These are phyloP conservation scores for Carposina sasakii DNA, from an alignment of 1,140 invertebrate genomes.

Conservation along the genomic window DNA sequence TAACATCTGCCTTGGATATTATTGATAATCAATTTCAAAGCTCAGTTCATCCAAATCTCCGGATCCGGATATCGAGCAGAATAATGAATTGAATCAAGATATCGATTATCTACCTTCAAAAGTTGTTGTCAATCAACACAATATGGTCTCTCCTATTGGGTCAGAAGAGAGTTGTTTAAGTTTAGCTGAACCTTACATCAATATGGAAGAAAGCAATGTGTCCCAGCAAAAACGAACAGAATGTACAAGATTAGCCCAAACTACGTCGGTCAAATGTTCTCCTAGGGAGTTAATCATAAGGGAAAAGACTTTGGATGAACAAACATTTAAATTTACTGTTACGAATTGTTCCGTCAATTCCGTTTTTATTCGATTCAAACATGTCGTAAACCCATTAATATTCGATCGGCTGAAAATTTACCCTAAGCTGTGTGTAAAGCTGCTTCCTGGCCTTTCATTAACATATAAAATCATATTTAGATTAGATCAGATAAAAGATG, in stretches of 20 bases:
- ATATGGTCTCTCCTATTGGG: conserved; percentile 31
- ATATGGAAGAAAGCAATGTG: conserved; percentile 3
- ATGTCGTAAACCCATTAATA: conserved; percentile 24
- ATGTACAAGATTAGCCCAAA: conserved; percentile 20
- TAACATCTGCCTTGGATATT: too few species aligned
- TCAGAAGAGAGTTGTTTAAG: conserved; percentile 23
- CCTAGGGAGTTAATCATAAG: conserved; percentile 33
- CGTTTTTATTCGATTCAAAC: conserved; percentile 32
- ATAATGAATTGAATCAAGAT: too few species aligned
- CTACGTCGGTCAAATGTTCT: conserved; percentile 24
- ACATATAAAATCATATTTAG: conserved; percentile 37
- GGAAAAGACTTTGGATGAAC: conserved; percentile 23
- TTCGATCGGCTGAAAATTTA: conserved; percentile 34
- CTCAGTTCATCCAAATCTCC: too few species aligned
- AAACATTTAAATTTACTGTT: conserved; percentile 39
- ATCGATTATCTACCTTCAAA: too few species aligned
- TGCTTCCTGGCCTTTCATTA: conserved; percentile 41
- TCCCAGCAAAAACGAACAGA: conserved; percentile 10
- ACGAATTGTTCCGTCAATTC: conserved; percentile 34
- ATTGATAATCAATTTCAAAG: too few species aligned
- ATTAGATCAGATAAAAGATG: conserved; percentile 22
- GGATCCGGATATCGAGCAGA: too few species aligned
- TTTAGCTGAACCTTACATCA: conserved; percentile 16
- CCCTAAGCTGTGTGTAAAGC: conserved; percentile 30
- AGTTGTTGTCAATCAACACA: conserved; percentile 41